These are phyloP conservation scores for Phalloptychus januarius DNA, from an alignment of 2,797 vertebrate genomes.

Conservation along the genomic window DNA sequence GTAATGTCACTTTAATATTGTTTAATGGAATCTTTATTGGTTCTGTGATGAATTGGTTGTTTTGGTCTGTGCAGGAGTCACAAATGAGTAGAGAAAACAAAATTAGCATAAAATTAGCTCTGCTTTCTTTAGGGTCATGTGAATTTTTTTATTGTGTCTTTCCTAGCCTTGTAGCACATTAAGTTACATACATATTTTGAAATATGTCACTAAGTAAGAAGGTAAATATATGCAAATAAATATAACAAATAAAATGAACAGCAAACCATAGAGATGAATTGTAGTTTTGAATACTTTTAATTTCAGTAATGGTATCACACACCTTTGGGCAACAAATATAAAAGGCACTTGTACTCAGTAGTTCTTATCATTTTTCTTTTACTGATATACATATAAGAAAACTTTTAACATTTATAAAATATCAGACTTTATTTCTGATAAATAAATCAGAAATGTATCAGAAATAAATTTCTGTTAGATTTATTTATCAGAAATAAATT, in stretches of 20 bases:
- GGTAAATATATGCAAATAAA: neutral
- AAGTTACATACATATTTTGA: neutral
- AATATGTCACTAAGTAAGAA: neutral
- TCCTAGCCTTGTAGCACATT: neutral
- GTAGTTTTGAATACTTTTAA: slow-evolving; percentile 4
- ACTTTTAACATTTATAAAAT: slow-evolving; percentile 95
- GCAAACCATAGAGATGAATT: neutral
- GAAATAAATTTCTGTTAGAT: too few species aligned
- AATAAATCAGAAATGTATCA: too few species aligned
- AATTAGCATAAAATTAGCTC: neutral
- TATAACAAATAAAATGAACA: neutral
- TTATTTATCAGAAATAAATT: too few species aligned
- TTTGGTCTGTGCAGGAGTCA: neutral
- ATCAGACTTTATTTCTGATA: too few species aligned
- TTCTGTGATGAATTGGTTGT: neutral
- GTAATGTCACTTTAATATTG: neutral
- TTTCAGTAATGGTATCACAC: slow-evolving; percentile 11
- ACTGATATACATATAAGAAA: slow-evolving; percentile 92
- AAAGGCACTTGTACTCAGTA: slow-evolving; percentile 42
- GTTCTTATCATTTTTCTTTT: slow-evolving; percentile 81
- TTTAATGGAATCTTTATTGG: neutral
- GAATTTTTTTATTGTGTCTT: neutral
- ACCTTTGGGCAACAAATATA: slow-evolving; percentile 20
- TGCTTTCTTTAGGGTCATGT: neutral
- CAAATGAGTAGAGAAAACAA: neutral